These are phyloP conservation scores for Plestiodon gilberti DNA, from an alignment of 2,113 vertebrate species.

Conservation along the genomic window DNA sequence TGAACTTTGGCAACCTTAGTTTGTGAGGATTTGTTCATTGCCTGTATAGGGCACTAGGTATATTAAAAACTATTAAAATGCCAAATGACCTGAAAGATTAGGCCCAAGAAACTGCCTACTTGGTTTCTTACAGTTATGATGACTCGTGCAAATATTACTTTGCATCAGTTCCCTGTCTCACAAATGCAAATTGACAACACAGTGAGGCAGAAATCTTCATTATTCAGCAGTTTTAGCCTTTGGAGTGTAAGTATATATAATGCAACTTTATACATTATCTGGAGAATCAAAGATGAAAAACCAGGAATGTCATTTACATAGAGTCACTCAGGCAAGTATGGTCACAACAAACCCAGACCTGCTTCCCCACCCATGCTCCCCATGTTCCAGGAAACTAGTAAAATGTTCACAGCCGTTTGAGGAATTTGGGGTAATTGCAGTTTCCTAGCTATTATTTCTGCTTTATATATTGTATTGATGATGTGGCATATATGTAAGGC, in stretches of 20 bases:
- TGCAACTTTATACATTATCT: background rate
- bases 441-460: too few species aligned
- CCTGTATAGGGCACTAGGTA: background rate
- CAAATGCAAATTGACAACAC: conserved; percentile 5
- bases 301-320: background rate
- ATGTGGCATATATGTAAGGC: too few species aligned
- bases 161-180: conserved; percentile 6
- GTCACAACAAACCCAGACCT: background rate
- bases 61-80: conserved; percentile 2
- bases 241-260: background rate
- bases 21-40: background rate
- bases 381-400: background rate
- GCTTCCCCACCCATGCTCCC: background rate
- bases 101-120: background rate
- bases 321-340: background rate
- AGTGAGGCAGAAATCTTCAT: conserved; percentile 4
- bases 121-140: background rate
- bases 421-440: too few species aligned
- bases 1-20: background rate
- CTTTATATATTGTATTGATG: too few species aligned
- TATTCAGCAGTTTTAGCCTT: background rate
- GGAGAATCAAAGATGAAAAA: background rate
- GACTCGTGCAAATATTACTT: conserved; percentile 10
- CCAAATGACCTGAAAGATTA: conserved; percentile 5
- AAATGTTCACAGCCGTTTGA: too few species aligned